phyloP scores from a whole-genome alignment of 2,888 invertebrate species.

The Leucophenga montana region DNA sequence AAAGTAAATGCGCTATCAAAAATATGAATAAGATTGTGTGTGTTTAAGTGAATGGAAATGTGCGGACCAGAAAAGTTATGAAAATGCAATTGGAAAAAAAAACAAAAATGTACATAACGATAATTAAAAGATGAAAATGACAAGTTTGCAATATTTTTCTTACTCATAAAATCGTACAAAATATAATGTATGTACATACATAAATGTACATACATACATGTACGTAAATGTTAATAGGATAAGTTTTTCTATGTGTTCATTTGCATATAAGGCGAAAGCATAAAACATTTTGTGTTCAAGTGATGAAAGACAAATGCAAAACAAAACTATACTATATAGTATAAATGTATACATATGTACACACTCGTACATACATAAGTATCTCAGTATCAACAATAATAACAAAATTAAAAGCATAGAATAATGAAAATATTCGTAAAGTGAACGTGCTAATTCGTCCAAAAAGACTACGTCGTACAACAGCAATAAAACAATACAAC shows the following conservation, averaged over 20 bases:
- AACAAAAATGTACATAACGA: slow-evolving; percentile 29
- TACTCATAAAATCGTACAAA: no score
- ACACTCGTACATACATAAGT: slow-evolving; percentile 12
- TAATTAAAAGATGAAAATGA: no score
- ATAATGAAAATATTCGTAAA: neutral
- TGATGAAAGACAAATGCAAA: no score
- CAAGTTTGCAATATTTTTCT: no score
- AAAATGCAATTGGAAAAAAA: slow-evolving; percentile 29
- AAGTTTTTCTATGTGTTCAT: neutral
- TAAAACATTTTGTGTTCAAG: neutral
- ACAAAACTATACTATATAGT: no score
- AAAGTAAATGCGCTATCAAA: neutral
- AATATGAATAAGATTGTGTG: neutral
- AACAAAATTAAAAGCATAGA: slow-evolving; percentile 23
- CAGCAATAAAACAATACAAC: neutral
- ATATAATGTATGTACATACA: no score
- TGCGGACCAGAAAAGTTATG: no score
- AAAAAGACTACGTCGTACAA: neutral
- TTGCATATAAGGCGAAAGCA: neutral
- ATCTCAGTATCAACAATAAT: slow-evolving; percentile 1
- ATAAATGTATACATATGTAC: slow-evolving; percentile 5
- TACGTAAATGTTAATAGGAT: slow-evolving; percentile 15
- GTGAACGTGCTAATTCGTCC: slow-evolving; percentile 1
- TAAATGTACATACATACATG: no score
- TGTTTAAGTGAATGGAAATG: no score